phyloP scores from a whole-genome alignment of 2,113 vertebrate genomes.

The Pangasianodon gigas region DNA sequence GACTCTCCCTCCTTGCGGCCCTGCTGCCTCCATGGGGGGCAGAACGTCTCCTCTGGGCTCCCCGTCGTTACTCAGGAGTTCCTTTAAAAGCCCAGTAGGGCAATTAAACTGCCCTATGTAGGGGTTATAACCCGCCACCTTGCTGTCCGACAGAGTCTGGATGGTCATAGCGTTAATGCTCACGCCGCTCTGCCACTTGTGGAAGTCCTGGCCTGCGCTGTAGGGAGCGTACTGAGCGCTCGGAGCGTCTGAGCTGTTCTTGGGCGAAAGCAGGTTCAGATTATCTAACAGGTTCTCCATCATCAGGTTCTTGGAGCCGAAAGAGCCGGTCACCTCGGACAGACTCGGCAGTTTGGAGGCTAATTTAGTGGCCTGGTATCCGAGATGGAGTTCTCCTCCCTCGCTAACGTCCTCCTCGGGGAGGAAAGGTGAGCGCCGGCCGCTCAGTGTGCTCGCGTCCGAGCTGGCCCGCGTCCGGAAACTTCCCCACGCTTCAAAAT shows the following conservation, averaged over 20 bases:
- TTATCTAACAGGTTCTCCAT: slow-evolving; percentile 96
- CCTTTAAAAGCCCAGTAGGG: slow-evolving; percentile 87
- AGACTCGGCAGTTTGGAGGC: slow-evolving; percentile 87
- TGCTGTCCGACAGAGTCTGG: slow-evolving; percentile 83
- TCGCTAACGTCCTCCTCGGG: slow-evolving; percentile 90
- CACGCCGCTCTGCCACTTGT: slow-evolving; percentile 82
- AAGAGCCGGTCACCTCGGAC: slow-evolving; percentile 82
- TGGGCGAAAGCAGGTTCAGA: slow-evolving; percentile 89
- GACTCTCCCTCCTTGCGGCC: slow-evolving; percentile 68
- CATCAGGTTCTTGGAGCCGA: slow-evolving; percentile 81
- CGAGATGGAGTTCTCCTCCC: slow-evolving; percentile 83
- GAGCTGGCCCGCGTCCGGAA: slow-evolving; percentile 93
- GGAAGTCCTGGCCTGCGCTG: slow-evolving; percentile 82
- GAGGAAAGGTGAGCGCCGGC: slow-evolving; percentile 89
- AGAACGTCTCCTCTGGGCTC: slow-evolving; percentile 79
- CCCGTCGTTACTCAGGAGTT: slow-evolving; percentile 86
- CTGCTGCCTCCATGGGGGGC: slow-evolving; percentile 77
- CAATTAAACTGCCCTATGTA: slow-evolving; percentile 83
- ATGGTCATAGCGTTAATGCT: slow-evolving; percentile 81
- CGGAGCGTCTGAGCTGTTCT: slow-evolving; percentile 68
- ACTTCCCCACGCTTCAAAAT: slow-evolving; percentile 91
- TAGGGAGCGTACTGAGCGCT: slow-evolving; percentile 83
- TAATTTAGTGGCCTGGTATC: slow-evolving; percentile 87
- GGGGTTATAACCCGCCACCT: slow-evolving; percentile 74
- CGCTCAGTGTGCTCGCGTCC: slow-evolving; percentile 91